Percentiles rank a stretch among this genome's conserved stretches.
Evolutionary conservation across 2,113 vertebrate species (phyloP).

Genomic region (Hemicordylus capensis): DNA sequence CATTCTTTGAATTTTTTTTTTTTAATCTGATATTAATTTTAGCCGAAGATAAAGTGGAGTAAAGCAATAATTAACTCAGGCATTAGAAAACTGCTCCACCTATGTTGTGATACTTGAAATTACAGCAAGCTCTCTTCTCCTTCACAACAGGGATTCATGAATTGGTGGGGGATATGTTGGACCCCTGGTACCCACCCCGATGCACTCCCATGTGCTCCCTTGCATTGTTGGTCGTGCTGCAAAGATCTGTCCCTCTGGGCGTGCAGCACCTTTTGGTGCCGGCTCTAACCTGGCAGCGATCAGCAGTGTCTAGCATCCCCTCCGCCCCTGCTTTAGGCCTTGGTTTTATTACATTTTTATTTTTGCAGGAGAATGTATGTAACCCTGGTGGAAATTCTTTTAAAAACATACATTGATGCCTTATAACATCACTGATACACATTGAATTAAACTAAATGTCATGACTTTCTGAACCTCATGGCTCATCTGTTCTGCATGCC

Average conservation of each 20-base stretch:
- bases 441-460: conserved; percentile 69
- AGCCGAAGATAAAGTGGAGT: conserved; percentile 61
- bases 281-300: conserved; percentile 20
- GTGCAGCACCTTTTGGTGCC: neutral
- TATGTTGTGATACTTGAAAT: conserved; percentile 29
- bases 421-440: conserved; percentile 55
- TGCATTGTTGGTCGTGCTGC: conserved; percentile 15
- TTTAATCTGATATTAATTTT: conserved; percentile 55
- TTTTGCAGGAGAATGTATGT: conserved; percentile 61
- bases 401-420: conserved; percentile 66
- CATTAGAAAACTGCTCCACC: conserved; percentile 37
- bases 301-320: conserved; percentile 37
- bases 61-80: conserved; percentile 71
- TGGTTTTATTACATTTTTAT: conserved; percentile 43
- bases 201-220: no score
- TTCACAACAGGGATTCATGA: conserved; percentile 33
- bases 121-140: conserved; percentile 30
- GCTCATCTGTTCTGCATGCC: conserved; percentile 22
- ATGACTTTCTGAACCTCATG: conserved; percentile 49
- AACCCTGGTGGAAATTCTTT: conserved; percentile 57
- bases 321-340: conserved; percentile 37
- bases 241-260: conserved; percentile 11
- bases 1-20: conserved; percentile 60
- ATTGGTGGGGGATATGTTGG: neutral
- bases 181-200: neutral